Evolutionary conservation across 2,113 vertebrate genomes (phyloP).

Genomic region (Ciconia boyciana): DNA sequence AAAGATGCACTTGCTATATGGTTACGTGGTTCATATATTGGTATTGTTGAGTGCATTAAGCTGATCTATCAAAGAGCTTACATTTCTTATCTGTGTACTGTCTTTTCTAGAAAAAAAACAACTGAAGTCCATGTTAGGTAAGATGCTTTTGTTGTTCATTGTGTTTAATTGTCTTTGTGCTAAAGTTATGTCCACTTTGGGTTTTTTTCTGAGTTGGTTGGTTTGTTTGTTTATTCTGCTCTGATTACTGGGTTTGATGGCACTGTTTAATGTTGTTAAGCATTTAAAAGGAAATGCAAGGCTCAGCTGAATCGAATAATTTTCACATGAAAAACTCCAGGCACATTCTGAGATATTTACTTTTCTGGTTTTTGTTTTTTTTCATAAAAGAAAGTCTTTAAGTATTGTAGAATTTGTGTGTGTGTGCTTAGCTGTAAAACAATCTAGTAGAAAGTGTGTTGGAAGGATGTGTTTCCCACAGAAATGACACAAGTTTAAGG

Average conservation of each 20-base stretch:
- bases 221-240: not conserved
- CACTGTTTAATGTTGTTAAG: not conserved
- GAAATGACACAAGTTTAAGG: not conserved
- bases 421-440: not conserved
- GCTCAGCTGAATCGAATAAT: not conserved
- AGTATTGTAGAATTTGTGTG: not conserved
- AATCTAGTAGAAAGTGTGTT: not conserved
- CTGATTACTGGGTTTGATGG: not conserved
- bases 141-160: not conserved
- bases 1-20: not conserved
- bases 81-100: not conserved
- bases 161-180: not conserved
- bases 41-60: not conserved
- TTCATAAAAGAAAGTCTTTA: not conserved
- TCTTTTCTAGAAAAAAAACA: not conserved
- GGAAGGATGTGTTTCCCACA: not conserved
- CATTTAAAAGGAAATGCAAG: not conserved
- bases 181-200: not conserved
- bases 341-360: too few relatives aligned
- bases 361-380: not conserved
- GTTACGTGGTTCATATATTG: accelerated
- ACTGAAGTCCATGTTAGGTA: not conserved
- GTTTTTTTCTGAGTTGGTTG: not conserved
- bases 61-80: not conserved
- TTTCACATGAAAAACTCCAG: not conserved